phyloP scores from a whole-genome alignment of 2,888 invertebrate genomes.

The Andrena flavipes region DNA sequence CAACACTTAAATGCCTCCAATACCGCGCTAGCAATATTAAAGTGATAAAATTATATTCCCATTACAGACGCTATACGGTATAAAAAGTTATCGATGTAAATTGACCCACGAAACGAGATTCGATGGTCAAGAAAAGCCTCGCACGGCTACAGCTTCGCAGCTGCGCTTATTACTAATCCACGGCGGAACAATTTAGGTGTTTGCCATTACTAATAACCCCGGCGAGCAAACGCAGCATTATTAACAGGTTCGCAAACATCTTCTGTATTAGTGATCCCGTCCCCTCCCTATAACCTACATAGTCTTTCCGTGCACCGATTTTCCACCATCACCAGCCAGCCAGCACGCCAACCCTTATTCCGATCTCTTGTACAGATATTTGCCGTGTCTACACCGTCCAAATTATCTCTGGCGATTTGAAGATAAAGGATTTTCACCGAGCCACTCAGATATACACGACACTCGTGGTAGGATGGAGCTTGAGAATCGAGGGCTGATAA shows the following conservation, averaged over 20 bases:
- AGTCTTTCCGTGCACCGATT: conserved; percentile 75
- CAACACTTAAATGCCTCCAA: neutral
- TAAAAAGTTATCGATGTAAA: neutral
- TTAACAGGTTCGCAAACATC: conserved; percentile 84
- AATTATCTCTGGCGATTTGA: conserved; percentile 82
- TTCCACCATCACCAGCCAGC: conserved; percentile 51
- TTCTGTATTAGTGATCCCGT: conserved; percentile 81
- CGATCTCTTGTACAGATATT: conserved; percentile 83
- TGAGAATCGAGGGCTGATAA: conserved; percentile 57
- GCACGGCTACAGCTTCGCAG: conserved; percentile 55
- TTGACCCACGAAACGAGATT: conserved; percentile 7
- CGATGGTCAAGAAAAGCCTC: conserved; percentile 45
- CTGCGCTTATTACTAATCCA: conserved; percentile 75
- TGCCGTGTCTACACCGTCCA: conserved; percentile 82
- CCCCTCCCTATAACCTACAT: conserved; percentile 76
- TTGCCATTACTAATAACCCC: conserved; percentile 83
- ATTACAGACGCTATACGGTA: neutral
- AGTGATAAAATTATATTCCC: neutral
- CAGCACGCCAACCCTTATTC: conserved; percentile 76
- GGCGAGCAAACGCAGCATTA: conserved; percentile 82
- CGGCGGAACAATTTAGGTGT: conserved; percentile 82
- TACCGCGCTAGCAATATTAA: neutral
- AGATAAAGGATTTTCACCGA: conserved; percentile 81
- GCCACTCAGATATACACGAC: conserved; percentile 32
- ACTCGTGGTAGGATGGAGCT: conserved; percentile 38